A percentile compares a stretch with the other conserved stretches of the same genome.
Evolutionary conservation across 2,888 invertebrate species (phyloP).

Genomic region (Monoplex corrugatus): DNA sequence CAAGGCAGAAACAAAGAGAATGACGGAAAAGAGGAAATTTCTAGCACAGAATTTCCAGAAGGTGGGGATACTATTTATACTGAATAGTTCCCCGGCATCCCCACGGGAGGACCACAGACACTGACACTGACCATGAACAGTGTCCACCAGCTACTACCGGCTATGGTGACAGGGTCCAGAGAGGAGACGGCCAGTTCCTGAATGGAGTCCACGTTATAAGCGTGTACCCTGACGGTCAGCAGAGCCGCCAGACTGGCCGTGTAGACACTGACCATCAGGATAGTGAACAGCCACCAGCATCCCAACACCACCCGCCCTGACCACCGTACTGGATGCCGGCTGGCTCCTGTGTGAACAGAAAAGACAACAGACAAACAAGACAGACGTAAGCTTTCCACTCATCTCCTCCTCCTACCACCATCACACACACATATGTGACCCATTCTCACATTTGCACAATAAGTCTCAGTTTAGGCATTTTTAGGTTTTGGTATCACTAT

Average conservation of each 20-base stretch:
- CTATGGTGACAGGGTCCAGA: slow-evolving; percentile 29
- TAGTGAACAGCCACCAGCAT: slow-evolving; percentile 49
- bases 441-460: no score
- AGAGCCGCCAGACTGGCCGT: slow-evolving; percentile 47
- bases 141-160: slow-evolving; percentile 39
- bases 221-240: slow-evolving; percentile 31
- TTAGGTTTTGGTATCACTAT: no score
- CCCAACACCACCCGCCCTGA: slow-evolving; percentile 45
- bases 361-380: neutral
- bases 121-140: slow-evolving; percentile 37
- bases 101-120: no score
- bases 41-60: no score
- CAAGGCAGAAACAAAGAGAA: no score
- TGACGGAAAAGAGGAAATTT: no score
- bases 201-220: slow-evolving; percentile 36
- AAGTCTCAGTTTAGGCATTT: no score
- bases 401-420: no score
- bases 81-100: no score
- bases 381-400: no score
- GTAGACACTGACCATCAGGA: slow-evolving; percentile 42
- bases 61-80: no score
- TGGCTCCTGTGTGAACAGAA: neutral
- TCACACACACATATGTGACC: no score
- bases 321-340: neutral
- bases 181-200: slow-evolving; percentile 40